Percentiles rank a stretch among this genome's conserved stretches.
These are phyloP conservation scores for Dendrolimus punctatus DNA, from an alignment of 1,140 invertebrate species.

Conservation along the genomic window DNA sequence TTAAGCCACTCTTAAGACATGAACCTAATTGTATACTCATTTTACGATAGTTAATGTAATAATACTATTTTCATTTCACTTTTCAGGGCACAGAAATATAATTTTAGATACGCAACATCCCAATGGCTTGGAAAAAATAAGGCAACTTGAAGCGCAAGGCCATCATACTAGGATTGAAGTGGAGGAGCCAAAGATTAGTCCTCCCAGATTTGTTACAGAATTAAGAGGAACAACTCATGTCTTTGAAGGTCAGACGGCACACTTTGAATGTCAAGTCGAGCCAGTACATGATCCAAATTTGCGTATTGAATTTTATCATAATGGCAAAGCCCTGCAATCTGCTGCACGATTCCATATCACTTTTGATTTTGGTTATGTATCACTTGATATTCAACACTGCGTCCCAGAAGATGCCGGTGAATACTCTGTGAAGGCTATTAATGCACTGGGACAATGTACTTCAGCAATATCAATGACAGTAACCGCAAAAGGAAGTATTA, in stretches of 20 bases:
- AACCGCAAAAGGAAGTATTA: conserved; percentile 89
- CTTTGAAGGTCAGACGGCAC: conserved; percentile 88
- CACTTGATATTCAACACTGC: conserved; percentile 91
- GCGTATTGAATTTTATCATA: conserved; percentile 92
- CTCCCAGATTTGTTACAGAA: conserved; percentile 88
- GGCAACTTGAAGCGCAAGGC: conserved; percentile 88
- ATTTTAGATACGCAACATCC: conserved; percentile 94
- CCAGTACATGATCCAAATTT: conserved; percentile 93
- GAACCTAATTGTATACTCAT: too few relatives aligned
- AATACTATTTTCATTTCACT: conserved; percentile 9
- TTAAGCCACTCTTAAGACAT: too few relatives aligned
- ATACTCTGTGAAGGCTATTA: conserved; percentile 92
- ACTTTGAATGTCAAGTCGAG: conserved; percentile 93
- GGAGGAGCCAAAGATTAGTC: conserved; percentile 82
- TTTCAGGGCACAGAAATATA: conserved; percentile 83
- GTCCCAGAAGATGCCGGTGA: conserved; percentile 95
- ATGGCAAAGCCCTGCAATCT: conserved; percentile 89
- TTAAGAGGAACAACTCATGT: conserved; percentile 88
- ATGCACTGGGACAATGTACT: conserved; percentile 88
- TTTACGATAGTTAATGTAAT: neutral
- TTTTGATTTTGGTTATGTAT: conserved; percentile 96
- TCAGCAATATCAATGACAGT: conserved; percentile 87
- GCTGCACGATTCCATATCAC: conserved; percentile 93
- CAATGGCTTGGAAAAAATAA: conserved; percentile 92
- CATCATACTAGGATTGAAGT: conserved; percentile 84